Percentiles rank a stretch among this genome's conserved stretches.
These are phyloP conservation scores for Sinosuthora webbiana DNA, from an alignment of 2,113 vertebrate species.

Conservation along the genomic window DNA sequence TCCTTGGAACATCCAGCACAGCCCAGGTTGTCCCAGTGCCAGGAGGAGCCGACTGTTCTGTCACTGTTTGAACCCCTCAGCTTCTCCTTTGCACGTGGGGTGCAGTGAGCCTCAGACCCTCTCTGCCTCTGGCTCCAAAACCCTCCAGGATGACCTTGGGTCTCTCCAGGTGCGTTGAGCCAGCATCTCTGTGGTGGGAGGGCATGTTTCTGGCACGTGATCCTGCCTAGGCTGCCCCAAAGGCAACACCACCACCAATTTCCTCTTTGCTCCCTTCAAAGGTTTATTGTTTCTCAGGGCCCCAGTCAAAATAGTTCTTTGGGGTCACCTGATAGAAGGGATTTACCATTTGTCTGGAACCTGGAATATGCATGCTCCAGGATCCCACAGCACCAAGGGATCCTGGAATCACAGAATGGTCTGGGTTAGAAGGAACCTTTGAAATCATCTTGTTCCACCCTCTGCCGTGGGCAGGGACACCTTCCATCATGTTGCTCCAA, in stretches of 20 bases:
- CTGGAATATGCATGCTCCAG: not conserved
- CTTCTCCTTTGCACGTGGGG: not conserved
- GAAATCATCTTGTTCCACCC: fast-evolving
- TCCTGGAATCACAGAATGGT: not conserved
- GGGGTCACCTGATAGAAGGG: not conserved
- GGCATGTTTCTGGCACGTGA: not conserved
- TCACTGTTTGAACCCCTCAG: fast-evolving
- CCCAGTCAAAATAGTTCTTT: not conserved
- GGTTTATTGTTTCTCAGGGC: not conserved
- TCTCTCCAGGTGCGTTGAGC: not conserved
- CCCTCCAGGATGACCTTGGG: fast-evolving
- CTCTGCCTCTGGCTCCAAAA: not conserved
- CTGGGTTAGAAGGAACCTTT: not conserved
- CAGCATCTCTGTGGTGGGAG: not conserved
- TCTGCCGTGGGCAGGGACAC: not conserved
- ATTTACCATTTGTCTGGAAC: not conserved
- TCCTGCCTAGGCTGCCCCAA: not conserved
- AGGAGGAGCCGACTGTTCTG: fast-evolving
- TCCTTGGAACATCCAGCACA: not conserved
- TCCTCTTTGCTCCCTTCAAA: conserved; percentile 5
- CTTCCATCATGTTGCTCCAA: not conserved
- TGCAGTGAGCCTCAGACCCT: not conserved
- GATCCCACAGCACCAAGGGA: not conserved
- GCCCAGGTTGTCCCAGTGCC: fast-evolving
- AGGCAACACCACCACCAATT: not conserved